These are phyloP conservation scores for Thymelicus acteon DNA, from an alignment of 2,888 invertebrate species.

Conservation along the genomic window DNA sequence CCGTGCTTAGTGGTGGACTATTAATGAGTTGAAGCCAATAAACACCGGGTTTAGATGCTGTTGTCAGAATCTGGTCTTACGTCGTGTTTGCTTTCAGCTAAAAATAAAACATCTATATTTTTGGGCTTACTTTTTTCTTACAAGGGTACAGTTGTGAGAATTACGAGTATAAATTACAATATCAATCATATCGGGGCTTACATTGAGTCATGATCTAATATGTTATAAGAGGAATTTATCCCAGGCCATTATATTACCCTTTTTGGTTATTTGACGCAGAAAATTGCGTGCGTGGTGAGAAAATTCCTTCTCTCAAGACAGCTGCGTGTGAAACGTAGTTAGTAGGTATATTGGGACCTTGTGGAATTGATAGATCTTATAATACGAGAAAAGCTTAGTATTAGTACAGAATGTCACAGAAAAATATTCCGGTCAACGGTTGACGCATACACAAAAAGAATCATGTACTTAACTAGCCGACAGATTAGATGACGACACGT, in stretches of 20 bases:
- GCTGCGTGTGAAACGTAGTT: conserved; percentile 18
- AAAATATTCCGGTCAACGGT: too few relatives aligned
- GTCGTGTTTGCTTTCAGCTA: too few relatives aligned
- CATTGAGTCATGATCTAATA: conserved; percentile 30
- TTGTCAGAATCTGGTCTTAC: too few relatives aligned
- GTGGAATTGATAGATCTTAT: neutral
- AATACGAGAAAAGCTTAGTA: neutral
- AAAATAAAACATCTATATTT: too few relatives aligned
- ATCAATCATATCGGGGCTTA: conserved; percentile 20
- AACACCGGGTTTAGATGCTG: too few relatives aligned
- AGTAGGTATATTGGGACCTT: conserved; percentile 3
- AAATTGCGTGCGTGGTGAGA: conserved; percentile 33
- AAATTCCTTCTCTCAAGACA: conserved; percentile 22
- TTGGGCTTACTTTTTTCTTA: too few relatives aligned
- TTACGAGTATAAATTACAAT: neutral
- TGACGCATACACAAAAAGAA: too few relatives aligned
- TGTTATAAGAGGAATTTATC: conserved; percentile 14
- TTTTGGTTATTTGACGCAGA: conserved; percentile 30
- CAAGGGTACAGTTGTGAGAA: neutral
- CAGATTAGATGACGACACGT: too few relatives aligned
- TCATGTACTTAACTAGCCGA: too few relatives aligned
- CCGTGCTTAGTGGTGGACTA: too few relatives aligned
- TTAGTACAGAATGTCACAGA: neutral
- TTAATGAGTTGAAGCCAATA: too few relatives aligned
- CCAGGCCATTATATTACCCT: conserved; percentile 28